A percentile compares a stretch with the other conserved stretches of the same genome.
phyloP scores from a whole-genome alignment of 2,888 invertebrate genomes.

The Lumbricus terrestris region DNA sequence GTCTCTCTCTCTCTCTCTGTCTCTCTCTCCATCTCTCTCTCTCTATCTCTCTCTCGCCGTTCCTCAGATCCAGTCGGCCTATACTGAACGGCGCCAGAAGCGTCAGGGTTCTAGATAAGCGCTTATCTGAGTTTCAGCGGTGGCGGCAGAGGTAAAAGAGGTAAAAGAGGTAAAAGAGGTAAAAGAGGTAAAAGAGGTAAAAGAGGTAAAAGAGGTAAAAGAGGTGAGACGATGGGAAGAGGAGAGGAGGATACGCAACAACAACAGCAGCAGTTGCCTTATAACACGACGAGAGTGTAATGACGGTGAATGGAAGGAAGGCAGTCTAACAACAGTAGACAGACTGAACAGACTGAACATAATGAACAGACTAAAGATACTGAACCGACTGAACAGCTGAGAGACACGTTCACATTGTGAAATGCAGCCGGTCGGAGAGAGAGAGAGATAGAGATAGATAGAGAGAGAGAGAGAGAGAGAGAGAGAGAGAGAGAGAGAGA shows the following conservation, averaged over 20 bases:
- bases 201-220: background rate
- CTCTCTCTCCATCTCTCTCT: too few relatives aligned
- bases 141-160: too few relatives aligned
- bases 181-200: too few relatives aligned
- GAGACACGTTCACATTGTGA: background rate
- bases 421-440: background rate
- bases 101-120: background rate
- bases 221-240: too few relatives aligned
- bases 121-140: background rate
- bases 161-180: background rate
- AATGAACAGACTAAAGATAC: background rate
- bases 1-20: too few relatives aligned
- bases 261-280: background rate
- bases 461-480: slow-evolving; percentile 14
- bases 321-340: background rate
- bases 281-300: too few relatives aligned
- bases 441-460: background rate
- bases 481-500: background rate
- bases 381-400: background rate
- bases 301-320: too few relatives aligned
- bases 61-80: background rate
- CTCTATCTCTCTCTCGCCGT: background rate
- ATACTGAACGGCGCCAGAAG: background rate
- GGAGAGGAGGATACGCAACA: too few relatives aligned
- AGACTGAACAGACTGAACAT: too few relatives aligned